Evolutionary conservation across 2,888 invertebrate species (phyloP).

Genomic region (Nephrotoma appendiculata): DNA sequence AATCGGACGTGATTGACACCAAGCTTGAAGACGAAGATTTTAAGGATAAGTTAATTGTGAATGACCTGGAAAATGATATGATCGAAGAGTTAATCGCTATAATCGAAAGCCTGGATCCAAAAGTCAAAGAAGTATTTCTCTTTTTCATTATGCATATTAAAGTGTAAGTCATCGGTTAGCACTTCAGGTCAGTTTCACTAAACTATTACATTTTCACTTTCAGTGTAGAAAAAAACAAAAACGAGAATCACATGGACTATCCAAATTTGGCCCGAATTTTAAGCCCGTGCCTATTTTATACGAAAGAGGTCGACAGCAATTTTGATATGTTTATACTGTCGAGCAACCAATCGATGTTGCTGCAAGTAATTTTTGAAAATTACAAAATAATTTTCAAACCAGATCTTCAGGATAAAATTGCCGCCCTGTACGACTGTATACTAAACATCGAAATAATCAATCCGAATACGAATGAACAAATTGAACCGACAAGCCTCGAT

Average conservation of each 20-base stretch:
- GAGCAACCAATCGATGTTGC: not conserved
- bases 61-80: not conserved
- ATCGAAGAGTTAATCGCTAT: not conserved
- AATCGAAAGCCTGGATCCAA: not conserved
- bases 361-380: not conserved
- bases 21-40: not conserved
- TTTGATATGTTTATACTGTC: constrained; percentile 1
- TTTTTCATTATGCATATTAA: not conserved
- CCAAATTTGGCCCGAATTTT: not conserved
- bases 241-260: not conserved
- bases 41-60: not conserved
- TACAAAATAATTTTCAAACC: not conserved
- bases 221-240: not conserved
- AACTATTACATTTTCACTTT: not conserved
- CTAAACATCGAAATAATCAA: not conserved
- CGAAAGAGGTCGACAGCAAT: not conserved
- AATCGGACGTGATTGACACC: not conserved
- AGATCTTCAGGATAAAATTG: not conserved
- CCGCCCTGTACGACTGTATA: not conserved
- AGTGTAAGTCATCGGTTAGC: not conserved
- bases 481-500: not conserved
- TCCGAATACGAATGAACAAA: not conserved
- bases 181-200: not conserved
- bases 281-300: not conserved
- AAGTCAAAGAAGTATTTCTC: not conserved